Evolutionary conservation across 1,140 invertebrate species (phyloP).

Genomic region (Drosophila yakuba): DNA sequence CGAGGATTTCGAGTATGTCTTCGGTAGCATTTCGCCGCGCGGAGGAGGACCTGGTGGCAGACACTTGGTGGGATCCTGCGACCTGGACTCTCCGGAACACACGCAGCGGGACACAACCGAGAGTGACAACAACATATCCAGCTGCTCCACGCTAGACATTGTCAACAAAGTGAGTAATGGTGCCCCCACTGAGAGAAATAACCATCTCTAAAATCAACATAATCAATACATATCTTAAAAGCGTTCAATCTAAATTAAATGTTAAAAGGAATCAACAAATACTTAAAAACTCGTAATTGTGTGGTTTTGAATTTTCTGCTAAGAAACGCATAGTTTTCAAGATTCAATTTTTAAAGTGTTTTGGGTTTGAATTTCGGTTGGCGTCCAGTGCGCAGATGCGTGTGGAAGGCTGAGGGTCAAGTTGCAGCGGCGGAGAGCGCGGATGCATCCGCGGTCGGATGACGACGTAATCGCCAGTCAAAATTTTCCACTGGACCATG

Average conservation of each 20-base stretch:
- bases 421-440: conserved; percentile 51
- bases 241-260: too few relatives aligned
- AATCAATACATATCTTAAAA: not conserved
- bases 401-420: conserved; percentile 63
- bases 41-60: conserved; percentile 40
- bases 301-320: not conserved
- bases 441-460: conserved; percentile 38
- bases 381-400: conserved; percentile 72
- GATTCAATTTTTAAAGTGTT: conserved; percentile 4
- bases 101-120: conserved; percentile 77
- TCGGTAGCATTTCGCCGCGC: conserved; percentile 71
- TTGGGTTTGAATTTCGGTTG: conserved; percentile 24
- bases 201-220: not conserved
- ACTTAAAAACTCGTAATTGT: too few relatives aligned
- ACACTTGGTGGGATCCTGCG: conserved; percentile 50
- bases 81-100: conserved; percentile 73
- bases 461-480: conserved; percentile 73
- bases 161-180: conserved; percentile 76
- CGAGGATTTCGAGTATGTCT: conserved; percentile 67
- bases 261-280: too few relatives aligned
- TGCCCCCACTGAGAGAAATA: conserved; percentile 9
- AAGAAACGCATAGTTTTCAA: not conserved
- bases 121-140: conserved; percentile 84
- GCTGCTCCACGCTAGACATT: conserved; percentile 83
- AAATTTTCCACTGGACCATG: conserved; percentile 63